Base-by-base conservation (phyloP, 1,140 invertebrate genomes). In the Melipona quadrifasciata region DNA sequence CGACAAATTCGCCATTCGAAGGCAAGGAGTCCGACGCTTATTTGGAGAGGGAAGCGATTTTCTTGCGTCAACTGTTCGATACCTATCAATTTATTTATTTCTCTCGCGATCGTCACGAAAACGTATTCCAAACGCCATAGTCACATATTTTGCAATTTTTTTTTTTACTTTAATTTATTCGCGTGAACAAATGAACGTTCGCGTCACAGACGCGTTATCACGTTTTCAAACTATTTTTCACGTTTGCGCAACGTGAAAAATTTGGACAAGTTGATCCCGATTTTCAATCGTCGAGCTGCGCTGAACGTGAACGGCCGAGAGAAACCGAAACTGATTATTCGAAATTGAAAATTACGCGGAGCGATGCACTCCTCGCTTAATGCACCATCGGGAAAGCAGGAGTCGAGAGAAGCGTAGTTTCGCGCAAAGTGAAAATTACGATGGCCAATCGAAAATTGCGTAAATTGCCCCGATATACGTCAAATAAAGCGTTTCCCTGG, bases 331-430 rank as follows among this genome's bases (percentile, higher is more conserved):
- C 5, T 14, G 34, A 47, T 70, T 70, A 70, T 70, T 47, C 68
- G 34, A 47, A 70, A 70, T 70, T 71, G 68, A 71, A 71, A 71
- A 71, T 71, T 71, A 71, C 68, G 24, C 14, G 39, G 47, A 71
- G 16, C 68, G 68, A 14, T 47, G 39, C 31, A 31, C 68, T 71
- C 24, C n/a, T 71, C 39, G n/a, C 39, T 71, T 47, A 47, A 70
- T 70, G 12, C 39, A 70, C 24, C 39, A 10, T 68, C 34, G 67
- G 68, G n/a, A 71, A 47, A 47, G 31, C 19, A 39, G 67, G 19
- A 39, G 19, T 39, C 39, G 21, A 68, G 19, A 39, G 34, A 31
- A 31, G 67, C 34, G 67, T 19, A 12, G 31, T 70, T 70, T 71
- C 39, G 24, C n/a, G 21, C 39, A 71, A 47, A n/a, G 24, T 70